Conservation (phyloP, 2,888 invertebrate genomes). For the Eurytoma adleriae region DNA sequence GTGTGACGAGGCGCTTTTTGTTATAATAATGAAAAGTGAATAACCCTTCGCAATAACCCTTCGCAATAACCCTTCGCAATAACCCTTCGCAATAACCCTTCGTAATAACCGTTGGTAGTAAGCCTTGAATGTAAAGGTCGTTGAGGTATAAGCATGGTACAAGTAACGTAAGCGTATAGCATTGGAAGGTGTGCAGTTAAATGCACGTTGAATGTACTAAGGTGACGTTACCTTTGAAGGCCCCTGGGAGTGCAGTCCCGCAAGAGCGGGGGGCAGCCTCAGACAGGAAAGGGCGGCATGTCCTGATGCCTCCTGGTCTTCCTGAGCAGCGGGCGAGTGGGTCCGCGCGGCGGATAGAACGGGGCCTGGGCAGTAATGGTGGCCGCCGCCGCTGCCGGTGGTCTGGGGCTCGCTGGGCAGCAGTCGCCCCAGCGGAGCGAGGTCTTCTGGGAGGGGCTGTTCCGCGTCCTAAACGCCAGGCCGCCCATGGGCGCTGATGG, state of each 20-base stretch:
- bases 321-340: conserved; percentile 62
- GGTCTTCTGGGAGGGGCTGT: conserved; percentile 98
- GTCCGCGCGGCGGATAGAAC: conserved; percentile 16
- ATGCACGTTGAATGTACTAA: background rate
- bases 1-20: too few species aligned
- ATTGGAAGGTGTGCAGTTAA: too few species aligned
- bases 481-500: conserved; percentile 91
- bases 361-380: background rate
- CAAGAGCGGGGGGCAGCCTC: conserved; percentile 76
- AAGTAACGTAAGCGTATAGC: too few species aligned
- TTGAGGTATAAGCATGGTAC: too few species aligned
- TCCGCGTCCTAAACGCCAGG: conserved; percentile 96
- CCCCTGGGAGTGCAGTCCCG: conserved; percentile 75
- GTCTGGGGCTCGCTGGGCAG: conserved; percentile 79
- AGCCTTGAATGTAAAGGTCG: too few species aligned
- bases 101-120: too few species aligned
- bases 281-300: conserved; percentile 73
- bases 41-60: too few species aligned
- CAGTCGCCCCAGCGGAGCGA: conserved; percentile 97
- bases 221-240: conserved; percentile 70
- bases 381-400: conserved; percentile 61
- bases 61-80: too few species aligned
- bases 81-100: too few species aligned
- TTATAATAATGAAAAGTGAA: too few species aligned
- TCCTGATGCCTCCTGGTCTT: conserved; percentile 70